Evolutionary conservation across 2,888 invertebrate species (phyloP), one percentile per base, ranked within the genome.

Genomic region (Volucella bombylans): DNA sequence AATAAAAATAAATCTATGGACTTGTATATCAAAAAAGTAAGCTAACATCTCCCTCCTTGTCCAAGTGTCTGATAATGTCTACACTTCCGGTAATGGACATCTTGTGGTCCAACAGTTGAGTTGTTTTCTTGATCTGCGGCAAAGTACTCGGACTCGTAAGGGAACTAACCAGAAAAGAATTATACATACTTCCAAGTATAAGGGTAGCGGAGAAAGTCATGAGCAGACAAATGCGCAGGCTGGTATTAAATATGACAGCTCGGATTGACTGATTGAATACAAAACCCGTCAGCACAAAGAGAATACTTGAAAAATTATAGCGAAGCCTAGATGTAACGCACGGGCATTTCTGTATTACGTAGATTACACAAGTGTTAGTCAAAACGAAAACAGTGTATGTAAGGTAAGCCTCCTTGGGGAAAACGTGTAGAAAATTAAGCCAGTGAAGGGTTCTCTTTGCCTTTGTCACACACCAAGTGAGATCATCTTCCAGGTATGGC

Each of bases 401-500:
- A 4, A 59, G 8, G 72, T 83, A 86, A 4, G 77, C 62, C 4
- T 41, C 55, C 4, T 59, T 14, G 10, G 39, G 62, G 15, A 87
- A 87, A 39, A 81, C 78, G 11, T 68, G 78, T 74, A 90, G 77
- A 45, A 91, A 90, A 80, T 91, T 91, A 15, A 90, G 88, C 68
- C 90, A 89, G 38, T 88, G 88, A 39, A 89, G 86, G 0, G 88
- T 87, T 0, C 88, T 87, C 12, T 88, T 87, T 0, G 92, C 91
- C 67, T 87, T 89, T 1, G 90, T 88, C 52, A 92, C 91, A 74
- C 92, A 92, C 92, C 91, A 92, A 0, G 92, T 92, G 2, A 92
- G 87, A 67, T 92, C 92, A 68, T 92, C 92, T 87, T 92, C 91
- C 52, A 89, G 89, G 68, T 92, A 92, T 0, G 91, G 89, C 3